Evolutionary conservation across 2,797 vertebrate genomes (phyloP).

Genomic region (Heterohyrax brucei): DNA sequence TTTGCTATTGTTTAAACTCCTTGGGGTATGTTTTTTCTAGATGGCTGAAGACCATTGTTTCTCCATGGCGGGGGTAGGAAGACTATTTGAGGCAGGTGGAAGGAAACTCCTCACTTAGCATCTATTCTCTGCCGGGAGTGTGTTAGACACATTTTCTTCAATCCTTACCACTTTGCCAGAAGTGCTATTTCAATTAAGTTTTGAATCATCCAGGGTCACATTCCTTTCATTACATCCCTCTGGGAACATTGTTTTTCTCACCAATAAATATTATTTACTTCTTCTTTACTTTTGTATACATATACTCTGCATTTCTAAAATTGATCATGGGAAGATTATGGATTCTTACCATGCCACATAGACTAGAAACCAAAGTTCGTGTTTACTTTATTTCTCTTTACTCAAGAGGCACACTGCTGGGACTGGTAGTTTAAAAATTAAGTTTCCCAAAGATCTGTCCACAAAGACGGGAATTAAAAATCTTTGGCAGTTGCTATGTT

Average conservation of each 20-base stretch:
- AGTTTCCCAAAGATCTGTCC: not conserved
- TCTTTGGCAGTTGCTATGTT: not conserved
- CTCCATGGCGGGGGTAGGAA: not conserved
- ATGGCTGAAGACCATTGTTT: not conserved
- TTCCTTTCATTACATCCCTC: slow-evolving; percentile 7
- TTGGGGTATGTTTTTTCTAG: not conserved
- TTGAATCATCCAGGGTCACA: slow-evolving; percentile 49
- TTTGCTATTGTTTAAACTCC: not conserved
- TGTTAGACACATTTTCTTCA: not conserved
- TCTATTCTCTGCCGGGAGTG: not conserved
- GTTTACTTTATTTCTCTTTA: not conserved
- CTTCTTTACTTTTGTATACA: not conserved
- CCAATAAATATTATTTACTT: not conserved
- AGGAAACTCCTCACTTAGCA: not conserved
- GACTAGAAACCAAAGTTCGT: slow-evolving; percentile 31
- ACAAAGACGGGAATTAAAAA: not conserved
- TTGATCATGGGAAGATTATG: not conserved
- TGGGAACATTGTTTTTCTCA: slow-evolving; percentile 55
- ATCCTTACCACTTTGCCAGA: not conserved
- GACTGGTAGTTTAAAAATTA: not conserved
- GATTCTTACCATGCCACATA: not conserved
- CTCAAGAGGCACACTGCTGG: not conserved
- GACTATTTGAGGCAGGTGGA: not conserved
- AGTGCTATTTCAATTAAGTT: slow-evolving; percentile 35
- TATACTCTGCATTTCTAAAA: slow-evolving; percentile 16